A percentile compares a stretch with the other conserved stretches of the same genome.
These are phyloP conservation scores for Amblyteles armatorius DNA, from an alignment of 2,888 invertebrate genomes.

Conservation along the genomic window DNA sequence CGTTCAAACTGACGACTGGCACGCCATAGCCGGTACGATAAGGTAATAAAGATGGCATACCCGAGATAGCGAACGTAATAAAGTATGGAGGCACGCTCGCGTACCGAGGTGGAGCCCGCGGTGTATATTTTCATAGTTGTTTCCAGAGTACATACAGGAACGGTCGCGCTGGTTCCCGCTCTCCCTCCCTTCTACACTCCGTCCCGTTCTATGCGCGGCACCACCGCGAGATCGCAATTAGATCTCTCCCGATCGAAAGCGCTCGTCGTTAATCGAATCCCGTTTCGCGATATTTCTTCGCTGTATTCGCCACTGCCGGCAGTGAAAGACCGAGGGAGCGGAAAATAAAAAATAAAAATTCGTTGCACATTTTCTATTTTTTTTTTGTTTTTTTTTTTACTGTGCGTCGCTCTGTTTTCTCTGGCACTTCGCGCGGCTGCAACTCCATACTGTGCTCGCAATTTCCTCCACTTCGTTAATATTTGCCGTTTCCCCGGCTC, in stretches of 20 bases:
- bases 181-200: background rate
- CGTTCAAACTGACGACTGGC: slow-evolving; percentile 76
- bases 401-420: slow-evolving; percentile 41
- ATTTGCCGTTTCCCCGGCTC: background rate
- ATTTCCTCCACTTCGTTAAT: slow-evolving; percentile 39
- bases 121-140: slow-evolving; percentile 51
- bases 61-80: slow-evolving; percentile 78
- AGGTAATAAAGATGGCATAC: slow-evolving; percentile 80
- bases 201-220: background rate
- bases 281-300: slow-evolving; percentile 49
- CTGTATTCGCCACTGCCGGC: slow-evolving; percentile 26
- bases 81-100: slow-evolving; percentile 70
- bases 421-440: slow-evolving; percentile 7
- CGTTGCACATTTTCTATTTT: slow-evolving; percentile 19
- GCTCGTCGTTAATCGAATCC: slow-evolving; percentile 59
- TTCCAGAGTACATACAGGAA: slow-evolving; percentile 15
- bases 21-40: slow-evolving; percentile 75
- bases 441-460: slow-evolving; percentile 24
- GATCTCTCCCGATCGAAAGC: slow-evolving; percentile 50
- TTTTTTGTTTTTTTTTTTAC: slow-evolving; percentile 9
- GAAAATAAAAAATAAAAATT: slow-evolving; percentile 32
- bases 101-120: slow-evolving; percentile 28
- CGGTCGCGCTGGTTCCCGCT: background rate
- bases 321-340: slow-evolving; percentile 23
- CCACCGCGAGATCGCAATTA: slow-evolving; percentile 37